Conservation (phyloP, 2,888 invertebrate genomes). For the Andrena bucephala region DNA sequence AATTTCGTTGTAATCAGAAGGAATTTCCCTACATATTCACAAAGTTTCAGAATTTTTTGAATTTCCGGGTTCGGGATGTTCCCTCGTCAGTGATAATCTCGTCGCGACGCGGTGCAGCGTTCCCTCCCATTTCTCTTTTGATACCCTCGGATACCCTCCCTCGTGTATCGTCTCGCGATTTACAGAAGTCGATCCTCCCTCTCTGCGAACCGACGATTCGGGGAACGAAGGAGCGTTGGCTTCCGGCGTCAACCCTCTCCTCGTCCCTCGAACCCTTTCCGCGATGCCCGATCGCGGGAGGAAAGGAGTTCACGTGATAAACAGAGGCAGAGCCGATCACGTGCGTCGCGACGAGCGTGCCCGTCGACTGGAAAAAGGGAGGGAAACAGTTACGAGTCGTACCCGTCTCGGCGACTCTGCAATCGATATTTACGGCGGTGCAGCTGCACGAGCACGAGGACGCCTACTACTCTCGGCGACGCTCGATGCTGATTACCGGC, state of each 20-base stretch:
- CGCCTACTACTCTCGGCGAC: not conserved
- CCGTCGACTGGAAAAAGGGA: not conserved
- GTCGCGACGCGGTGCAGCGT: not conserved
- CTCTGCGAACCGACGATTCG: not conserved
- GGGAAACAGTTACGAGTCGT: not conserved
- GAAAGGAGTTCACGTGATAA: too few species aligned
- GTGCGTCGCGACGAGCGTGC: not conserved
- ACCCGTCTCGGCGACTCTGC: not conserved
- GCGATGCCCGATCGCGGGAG: too few species aligned
- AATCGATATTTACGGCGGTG: slow-evolving; percentile 40
- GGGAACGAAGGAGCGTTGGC: not conserved
- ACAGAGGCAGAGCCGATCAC: too few species aligned
- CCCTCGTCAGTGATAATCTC: too few species aligned
- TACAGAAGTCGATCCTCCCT: not conserved
- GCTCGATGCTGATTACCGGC: slow-evolving; percentile 72
- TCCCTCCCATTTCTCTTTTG: slow-evolving; percentile 14
- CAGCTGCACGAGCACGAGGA: slow-evolving; percentile 8
- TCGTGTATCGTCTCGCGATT: slow-evolving; percentile 48
- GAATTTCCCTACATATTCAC: too few species aligned
- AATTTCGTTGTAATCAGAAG: too few species aligned
- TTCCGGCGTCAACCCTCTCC: not conserved
- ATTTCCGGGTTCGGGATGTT: too few species aligned
- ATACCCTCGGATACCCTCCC: slow-evolving; percentile 4
- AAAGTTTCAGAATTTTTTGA: too few species aligned
- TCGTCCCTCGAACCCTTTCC: not conserved